These are phyloP conservation scores for Parochlus steinenii DNA, from an alignment of 2,888 invertebrate species.

Conservation along the genomic window DNA sequence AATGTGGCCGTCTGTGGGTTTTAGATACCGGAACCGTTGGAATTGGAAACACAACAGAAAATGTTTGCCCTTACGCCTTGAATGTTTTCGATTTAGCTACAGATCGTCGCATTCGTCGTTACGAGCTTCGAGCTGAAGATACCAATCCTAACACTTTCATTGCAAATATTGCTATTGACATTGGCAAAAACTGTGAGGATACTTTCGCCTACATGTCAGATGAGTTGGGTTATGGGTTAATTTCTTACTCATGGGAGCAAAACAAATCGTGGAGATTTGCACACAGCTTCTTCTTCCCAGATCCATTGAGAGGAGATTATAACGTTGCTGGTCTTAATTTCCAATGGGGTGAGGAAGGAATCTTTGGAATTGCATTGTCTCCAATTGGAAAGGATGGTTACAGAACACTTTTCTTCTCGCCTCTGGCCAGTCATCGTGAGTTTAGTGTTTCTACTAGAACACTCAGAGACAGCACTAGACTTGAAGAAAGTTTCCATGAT, in stretches of 20 bases:
- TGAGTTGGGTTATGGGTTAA: conserved; percentile 65
- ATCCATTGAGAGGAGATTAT: conserved; percentile 61
- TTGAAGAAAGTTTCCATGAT: conserved; percentile 51
- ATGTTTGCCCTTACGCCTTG: conserved; percentile 62
- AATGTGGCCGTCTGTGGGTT: conserved; percentile 67
- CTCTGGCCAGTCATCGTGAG: conserved; percentile 59
- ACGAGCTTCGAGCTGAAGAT: conserved; percentile 52
- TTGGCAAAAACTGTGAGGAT: conserved; percentile 56
- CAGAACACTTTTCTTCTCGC: conserved; percentile 59
- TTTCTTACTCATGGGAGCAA: conserved; percentile 59
- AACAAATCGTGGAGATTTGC: conserved; percentile 65
- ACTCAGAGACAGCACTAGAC: conserved; percentile 48
- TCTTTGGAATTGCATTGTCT: conserved; percentile 61
- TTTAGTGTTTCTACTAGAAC: conserved; percentile 63
- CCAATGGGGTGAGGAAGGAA: conserved; percentile 71
- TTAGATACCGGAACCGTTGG: conserved; percentile 70
- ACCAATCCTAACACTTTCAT: conserved; percentile 64
- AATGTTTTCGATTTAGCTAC: conserved; percentile 62
- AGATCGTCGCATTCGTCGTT: conserved; percentile 49
- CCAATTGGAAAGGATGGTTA: conserved; percentile 48
- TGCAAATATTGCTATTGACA: conserved; percentile 71
- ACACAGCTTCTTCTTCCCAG: conserved; percentile 67
- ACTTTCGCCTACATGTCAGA: conserved; percentile 67
- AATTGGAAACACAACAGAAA: conserved; percentile 56
- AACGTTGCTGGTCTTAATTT: conserved; percentile 66